Evolutionary conservation across 2,888 invertebrate genomes (phyloP), one percentile per base, ranked within the genome.

Genomic region (Oasisia sp.): DNA sequence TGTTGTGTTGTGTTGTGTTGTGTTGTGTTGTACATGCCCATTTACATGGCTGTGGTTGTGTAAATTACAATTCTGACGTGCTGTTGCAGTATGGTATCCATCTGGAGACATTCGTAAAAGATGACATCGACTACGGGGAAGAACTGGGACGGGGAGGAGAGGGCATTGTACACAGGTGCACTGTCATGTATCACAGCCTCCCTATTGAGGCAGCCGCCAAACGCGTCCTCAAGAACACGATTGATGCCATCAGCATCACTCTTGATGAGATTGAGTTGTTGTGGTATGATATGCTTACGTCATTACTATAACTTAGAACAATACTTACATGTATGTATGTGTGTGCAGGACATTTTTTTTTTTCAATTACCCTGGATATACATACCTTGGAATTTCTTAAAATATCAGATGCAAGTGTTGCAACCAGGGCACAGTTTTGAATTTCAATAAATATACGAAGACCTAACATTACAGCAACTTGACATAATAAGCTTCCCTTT

Each of bases 201-300:
- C 93, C 91, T 9, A 92, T 94, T 11, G 93, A 94, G 32, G 94
- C 94, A 4, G 94, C 94, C 32, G 94, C 93, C 14, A 94, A 94
- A 56, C 94, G 93, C 5, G 90, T 94, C 89, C 91, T 93, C 32
- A 92, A 93, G 92, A 94, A 93, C 91, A 92, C 93, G 0, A 93
- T 93, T 91, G 94, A 94, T 92, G 93, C 93, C 32, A 92, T 94
- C 89, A 92, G 91, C 91, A 92, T 94, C n/a, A 93, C 94, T 9
- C 91, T 94, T 14, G 93, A 94, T 74, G 94, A 94, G 91, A 93
- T 94, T 90, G 94, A 94, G 89, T 92, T 94, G 32, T 89, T 94
- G 12, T 94, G 94, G 94, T 94, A 32, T 91, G 94, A 92, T 32
- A 4, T n/a, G 90, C 90, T 74, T 74, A 19, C 19, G 19, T 74